These are phyloP conservation scores for Podarcis lilfordi DNA, from an alignment of 2,797 vertebrate species.

Conservation along the genomic window DNA sequence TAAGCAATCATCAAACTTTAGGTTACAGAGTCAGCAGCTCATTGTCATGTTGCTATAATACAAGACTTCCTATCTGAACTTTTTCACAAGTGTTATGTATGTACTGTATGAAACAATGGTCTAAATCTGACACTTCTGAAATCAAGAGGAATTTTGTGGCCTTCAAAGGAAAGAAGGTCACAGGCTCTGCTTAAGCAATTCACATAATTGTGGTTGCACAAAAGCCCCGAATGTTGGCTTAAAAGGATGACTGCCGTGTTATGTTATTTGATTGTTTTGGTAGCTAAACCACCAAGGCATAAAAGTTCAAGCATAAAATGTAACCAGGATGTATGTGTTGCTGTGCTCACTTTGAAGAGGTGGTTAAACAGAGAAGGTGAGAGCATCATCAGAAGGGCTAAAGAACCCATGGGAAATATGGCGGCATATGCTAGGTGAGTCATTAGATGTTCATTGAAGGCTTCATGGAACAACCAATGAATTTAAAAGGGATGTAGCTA, in stretches of 20 bases:
- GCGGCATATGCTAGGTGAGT: background rate
- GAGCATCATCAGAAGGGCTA: background rate
- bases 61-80: too few relatives aligned
- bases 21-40: too few relatives aligned
- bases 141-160: background rate
- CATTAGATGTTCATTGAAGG: background rate
- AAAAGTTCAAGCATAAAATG: background rate
- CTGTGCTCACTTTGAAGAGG: background rate
- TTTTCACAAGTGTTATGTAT: background rate
- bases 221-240: background rate
- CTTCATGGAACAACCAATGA: background rate
- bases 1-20: too few relatives aligned
- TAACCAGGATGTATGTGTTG: background rate
- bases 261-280: constrained; percentile 1
- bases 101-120: background rate
- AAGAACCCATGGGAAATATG: background rate
- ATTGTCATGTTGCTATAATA: too few relatives aligned
- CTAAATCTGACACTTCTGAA: background rate
- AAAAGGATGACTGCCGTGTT: background rate
- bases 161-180: background rate
- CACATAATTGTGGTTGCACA: background rate
- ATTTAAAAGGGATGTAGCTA: background rate
- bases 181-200: constrained; percentile 3
- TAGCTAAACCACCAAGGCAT: background rate
- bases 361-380: background rate